These are phyloP conservation scores for Centropus unirufus DNA, from an alignment of 2,113 vertebrate genomes.

Conservation along the genomic window DNA sequence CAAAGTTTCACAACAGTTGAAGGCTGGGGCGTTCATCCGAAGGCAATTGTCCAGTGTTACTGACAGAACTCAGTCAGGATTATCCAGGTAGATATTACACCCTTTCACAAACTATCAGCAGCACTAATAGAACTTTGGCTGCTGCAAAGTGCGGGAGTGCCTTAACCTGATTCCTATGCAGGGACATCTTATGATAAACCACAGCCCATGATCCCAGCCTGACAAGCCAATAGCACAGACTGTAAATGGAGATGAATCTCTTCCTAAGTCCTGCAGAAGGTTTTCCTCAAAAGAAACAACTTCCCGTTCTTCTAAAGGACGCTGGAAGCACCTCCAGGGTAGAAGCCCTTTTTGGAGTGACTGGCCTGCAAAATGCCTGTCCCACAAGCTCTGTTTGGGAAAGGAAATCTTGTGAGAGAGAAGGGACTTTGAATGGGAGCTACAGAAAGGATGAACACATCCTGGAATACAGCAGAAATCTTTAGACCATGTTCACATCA, in stretches of 20 bases:
- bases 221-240: not conserved
- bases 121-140: not conserved
- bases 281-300: not conserved
- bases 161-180: not conserved
- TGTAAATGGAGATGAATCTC: not conserved
- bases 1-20: not conserved
- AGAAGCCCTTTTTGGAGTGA: not conserved
- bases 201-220: not conserved
- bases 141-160: not conserved
- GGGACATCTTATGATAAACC: not conserved
- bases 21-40: not conserved
- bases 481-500: not conserved
- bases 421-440: not conserved
- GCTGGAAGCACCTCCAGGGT: not conserved
- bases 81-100: not conserved
- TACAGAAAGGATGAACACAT: not conserved
- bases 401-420: not conserved
- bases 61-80: not conserved
- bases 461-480: not conserved
- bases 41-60: not conserved
- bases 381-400: not conserved
- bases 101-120: not conserved
- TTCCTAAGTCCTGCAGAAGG: not conserved
- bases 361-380: not conserved
- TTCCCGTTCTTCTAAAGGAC: not conserved